Percentiles rank a stretch among this genome's conserved stretches.
These are phyloP conservation scores for Coendou prehensilis DNA, from an alignment of 2,797 vertebrate species.

Conservation along the genomic window DNA sequence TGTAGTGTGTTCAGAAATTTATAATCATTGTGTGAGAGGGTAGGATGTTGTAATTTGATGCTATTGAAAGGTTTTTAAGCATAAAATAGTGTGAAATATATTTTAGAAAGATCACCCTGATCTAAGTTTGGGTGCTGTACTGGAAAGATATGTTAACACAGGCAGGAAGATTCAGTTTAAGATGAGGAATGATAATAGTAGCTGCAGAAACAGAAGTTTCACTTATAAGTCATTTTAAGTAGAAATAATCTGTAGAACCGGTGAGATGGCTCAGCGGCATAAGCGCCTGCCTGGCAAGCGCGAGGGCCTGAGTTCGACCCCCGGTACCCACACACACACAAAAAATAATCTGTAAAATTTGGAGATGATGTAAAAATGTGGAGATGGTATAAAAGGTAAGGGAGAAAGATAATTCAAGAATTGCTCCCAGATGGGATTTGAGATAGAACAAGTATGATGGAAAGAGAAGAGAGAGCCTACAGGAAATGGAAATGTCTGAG, in stretches of 20 bases:
- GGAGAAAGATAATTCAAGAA: conserved; percentile 44
- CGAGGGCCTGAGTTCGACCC: too few relatives aligned
- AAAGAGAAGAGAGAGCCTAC: neutral
- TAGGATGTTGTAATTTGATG: conserved; percentile 26
- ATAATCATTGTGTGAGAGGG: neutral
- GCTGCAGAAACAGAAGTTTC: neutral
- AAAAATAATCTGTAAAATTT: conserved; percentile 37
- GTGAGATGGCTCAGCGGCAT: too few relatives aligned
- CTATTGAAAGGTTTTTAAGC: conserved; percentile 43
- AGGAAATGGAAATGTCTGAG: neutral
- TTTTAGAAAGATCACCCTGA: conserved; percentile 49
- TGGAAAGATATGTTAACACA: conserved; percentile 25
- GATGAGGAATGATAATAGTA: conserved; percentile 41
- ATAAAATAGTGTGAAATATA: neutral
- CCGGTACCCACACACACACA: too few relatives aligned
- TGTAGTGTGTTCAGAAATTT: conserved; percentile 8
- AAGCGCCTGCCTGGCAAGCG: too few relatives aligned
- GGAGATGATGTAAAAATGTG: neutral
- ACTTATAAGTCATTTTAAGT: conserved; percentile 49
- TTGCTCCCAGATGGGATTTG: neutral
- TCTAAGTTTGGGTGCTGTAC: neutral
- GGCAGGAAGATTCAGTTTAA: neutral
- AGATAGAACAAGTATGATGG: neutral
- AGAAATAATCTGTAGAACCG: conserved; percentile 21
- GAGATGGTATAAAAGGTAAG: neutral